Base-by-base conservation (phyloP, 1,140 invertebrate species). In the Dendrolimus kikuchii region DNA sequence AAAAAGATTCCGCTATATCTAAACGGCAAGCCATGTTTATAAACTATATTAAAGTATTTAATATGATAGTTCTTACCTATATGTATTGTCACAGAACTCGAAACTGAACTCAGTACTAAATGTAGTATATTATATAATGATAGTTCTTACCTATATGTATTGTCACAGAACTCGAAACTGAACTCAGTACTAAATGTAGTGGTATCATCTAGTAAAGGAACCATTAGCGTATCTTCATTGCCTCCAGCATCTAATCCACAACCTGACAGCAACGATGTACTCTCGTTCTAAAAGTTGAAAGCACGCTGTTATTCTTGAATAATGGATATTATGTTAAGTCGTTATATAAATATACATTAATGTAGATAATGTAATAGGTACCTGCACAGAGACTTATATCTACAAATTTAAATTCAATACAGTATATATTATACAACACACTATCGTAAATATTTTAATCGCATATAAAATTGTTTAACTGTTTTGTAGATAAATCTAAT, bases 121-220 rank as follows among this genome's bases (percentile, higher is more conserved):
- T 68, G 89, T 80, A 67, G 90, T 69, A 45, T 45, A n/a, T 5
- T 37, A 6, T 48, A 5, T 39, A 39, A 40, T 4, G 10, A 8
- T 49, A 5, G 40, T 42, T 9, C 7, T 7, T 74, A 92, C 92
- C 92, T 91, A 81, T 95, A 95, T 68, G 91, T 92, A 67, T 94
- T 91, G 86, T 95, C 93, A 62, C 91, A 92, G 68, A 93, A 93
- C 75, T 94, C 94, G 73, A 94, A 95, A 75, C 90, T 93, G 64
- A 94, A 94, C 71, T 91, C 80, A 69, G 90, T 88, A 77, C 90
- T 86, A 72, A 92, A 87, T 68, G 89, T 80, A 67, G 90, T 69
- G 76, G 89, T 56, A 66, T 91, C 86, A 62, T 93, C 92, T 0
- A 92, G 80, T 5, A 93, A 70, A 0, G 92, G 91, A 62, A 90